phyloP scores from a whole-genome alignment of 2,888 invertebrate genomes.

The Pilophorus perplexus region DNA sequence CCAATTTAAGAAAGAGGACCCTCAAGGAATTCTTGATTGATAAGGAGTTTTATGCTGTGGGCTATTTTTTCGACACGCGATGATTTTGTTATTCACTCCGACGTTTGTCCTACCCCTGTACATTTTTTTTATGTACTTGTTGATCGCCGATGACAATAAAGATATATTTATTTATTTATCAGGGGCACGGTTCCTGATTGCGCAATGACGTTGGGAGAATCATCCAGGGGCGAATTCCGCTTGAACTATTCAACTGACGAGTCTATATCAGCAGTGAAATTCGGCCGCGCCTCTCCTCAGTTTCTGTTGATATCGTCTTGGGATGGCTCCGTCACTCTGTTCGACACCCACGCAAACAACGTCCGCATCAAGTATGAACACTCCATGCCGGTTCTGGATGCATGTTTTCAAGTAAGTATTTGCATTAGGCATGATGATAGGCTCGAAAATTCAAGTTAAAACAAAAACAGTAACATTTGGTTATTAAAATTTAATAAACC shows the following conservation, averaged over 20 bases:
- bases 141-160: too few relatives aligned
- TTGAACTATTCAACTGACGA: constrained; percentile 55
- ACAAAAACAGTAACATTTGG: too few relatives aligned
- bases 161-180: too few relatives aligned
- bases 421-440: neutral
- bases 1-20: too few relatives aligned
- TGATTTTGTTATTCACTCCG: too few relatives aligned
- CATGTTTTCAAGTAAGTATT: constrained; percentile 68
- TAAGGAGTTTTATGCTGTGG: too few relatives aligned
- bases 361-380: constrained; percentile 87
- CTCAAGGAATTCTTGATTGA: too few relatives aligned
- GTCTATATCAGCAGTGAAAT: constrained; percentile 92
- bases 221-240: constrained; percentile 37
- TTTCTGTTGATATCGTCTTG: constrained; percentile 92
- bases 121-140: neutral
- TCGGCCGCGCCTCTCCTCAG: constrained; percentile 91
- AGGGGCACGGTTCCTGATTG: too few relatives aligned
- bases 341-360: constrained; percentile 86
- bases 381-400: constrained; percentile 81
- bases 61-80: too few relatives aligned
- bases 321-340: constrained; percentile 91
- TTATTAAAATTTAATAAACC: too few relatives aligned
- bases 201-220: constrained; percentile 35
- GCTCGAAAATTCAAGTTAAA: neutral
- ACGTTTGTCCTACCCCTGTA: too few relatives aligned